Evolutionary conservation across 2,797 vertebrate species (phyloP), one percentile per base, ranked within the genome.

Genomic region (Syncerus caffer): DNA sequence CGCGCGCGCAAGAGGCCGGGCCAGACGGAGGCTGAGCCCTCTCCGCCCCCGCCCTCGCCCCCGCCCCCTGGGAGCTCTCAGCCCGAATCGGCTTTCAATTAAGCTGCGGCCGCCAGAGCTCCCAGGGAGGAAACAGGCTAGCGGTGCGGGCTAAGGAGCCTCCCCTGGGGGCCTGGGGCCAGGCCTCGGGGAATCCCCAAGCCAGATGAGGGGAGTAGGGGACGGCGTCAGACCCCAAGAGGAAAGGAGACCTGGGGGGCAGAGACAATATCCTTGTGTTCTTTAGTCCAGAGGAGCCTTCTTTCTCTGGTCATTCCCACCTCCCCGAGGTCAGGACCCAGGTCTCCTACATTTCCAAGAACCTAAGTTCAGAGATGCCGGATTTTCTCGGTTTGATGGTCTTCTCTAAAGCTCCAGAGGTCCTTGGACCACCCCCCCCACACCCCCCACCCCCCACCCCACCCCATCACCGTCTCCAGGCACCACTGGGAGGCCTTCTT

Each of bases 21-120:
- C 97, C 97, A 97, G 96, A 97, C 95, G 1, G 78, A 95, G 92
- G 93, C 96, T 93, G 92, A 96, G 92, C 92, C 95, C 93, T 97
- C 93, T 67, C 89, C 29, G 62, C 90, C 95, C 93, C 76, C 74
- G 84, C 90, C 95, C 91, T 67, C 79, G 84, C 90, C 94, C 93
- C 97, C 85, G 90, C 95, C 96, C 95, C 98, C 96, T 83, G 99
- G 99, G 99, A 99, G 98, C 98, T 96, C 98, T 99, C 98, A 98
- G 97, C 98, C 94, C 95, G 97, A 99, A 99, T 98, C 98, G 98
- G 98, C 98, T 99, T 99, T 99, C 99, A 99, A 99, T 99, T 99
- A 98, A 99, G 98, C 98, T 98, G 98, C 98, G 89, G 98, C 98
- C 95, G 98, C 98, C 98, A 98, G 97, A 98, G 98, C 98, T 98